Conservation (phyloP, 2,797 vertebrate species). For the Triplophysa yarkandensis region DNA sequence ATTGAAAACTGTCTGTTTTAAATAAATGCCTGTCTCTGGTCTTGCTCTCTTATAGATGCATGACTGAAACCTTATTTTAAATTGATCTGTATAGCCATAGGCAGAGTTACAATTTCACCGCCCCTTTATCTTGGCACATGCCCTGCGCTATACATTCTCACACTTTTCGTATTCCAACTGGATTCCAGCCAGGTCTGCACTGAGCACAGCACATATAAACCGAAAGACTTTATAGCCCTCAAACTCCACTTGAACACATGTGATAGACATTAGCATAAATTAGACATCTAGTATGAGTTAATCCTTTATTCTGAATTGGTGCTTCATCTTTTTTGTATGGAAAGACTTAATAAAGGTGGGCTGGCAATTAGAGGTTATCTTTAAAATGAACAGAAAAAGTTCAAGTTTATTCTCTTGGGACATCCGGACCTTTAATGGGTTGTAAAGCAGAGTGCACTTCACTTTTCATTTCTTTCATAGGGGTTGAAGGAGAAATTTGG, state of each 20-base stretch:
- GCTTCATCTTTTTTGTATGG: constrained; percentile 37
- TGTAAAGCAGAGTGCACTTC: constrained; percentile 3
- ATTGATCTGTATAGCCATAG: constrained; percentile 59
- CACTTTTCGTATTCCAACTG: constrained; percentile 47
- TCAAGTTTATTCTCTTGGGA: constrained; percentile 16
- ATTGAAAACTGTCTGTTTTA: constrained; percentile 65
- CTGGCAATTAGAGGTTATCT: constrained; percentile 48
- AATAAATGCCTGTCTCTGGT: constrained; percentile 74
- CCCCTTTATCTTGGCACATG: constrained; percentile 50
- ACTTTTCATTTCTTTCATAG: neutral
- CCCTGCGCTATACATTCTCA: constrained; percentile 44
- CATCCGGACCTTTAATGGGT: neutral
- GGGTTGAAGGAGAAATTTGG: too few relatives aligned
- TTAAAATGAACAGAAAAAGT: constrained; percentile 13
- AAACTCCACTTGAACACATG: constrained; percentile 47
- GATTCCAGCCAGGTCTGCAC: constrained; percentile 59
- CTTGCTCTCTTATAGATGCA: constrained; percentile 48
- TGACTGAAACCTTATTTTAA: constrained; percentile 66
- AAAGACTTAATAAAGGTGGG: constrained; percentile 28
- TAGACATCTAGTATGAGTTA: constrained; percentile 36
- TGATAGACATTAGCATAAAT: constrained; percentile 52
- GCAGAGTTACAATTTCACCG: constrained; percentile 59
- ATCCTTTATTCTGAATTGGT: constrained; percentile 29
- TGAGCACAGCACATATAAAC: constrained; percentile 44
- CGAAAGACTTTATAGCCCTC: constrained; percentile 39